Evolutionary conservation across 2,888 invertebrate genomes (phyloP), one percentile per base, ranked within the genome.

Genomic region (Xanthia togata): DNA sequence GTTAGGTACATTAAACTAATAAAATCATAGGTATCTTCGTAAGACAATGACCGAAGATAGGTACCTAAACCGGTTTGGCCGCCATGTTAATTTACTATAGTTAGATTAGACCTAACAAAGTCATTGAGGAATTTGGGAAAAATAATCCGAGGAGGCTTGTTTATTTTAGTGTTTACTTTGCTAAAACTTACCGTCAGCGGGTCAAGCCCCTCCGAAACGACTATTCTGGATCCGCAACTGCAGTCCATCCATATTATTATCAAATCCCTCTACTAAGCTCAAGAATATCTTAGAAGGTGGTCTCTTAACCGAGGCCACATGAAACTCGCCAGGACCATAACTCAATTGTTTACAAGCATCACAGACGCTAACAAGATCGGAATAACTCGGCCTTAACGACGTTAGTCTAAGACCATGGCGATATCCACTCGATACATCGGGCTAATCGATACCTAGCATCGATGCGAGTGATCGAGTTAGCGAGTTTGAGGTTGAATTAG

Each of bases 321-420:
- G 55, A 57, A 70, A 67, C 83, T 71, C 31, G 50, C 76, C 69
- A 75, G 59, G 59, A 73, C 76, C 69, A 73, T 85, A 88, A 88
- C 79, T 85, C 79, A 76, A 87, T 88, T 87, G 84, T 84, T 87
- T 80, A 88, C 81, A 88, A 82, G 82, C 82, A 78, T 84, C 84
- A 80, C 78, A 76, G 76, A 79, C 73, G 62, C 80, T 87, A 87
- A 88, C 82, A 81, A 81, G 86, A 88, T 88, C 74, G 76, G 75
- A 70, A 79, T 79, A 82, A 88, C 79, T 83, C 70, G 60, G 75
- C 55, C 53, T 50, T 87, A 88, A 88, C 81, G 41, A 77, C 38
- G 59, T 88, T 87, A 87, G 81, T 65, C 84, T 85, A 84, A 87
- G 84, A 87, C 84, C 73, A 79, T 72, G 79, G 78, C 78, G 82